Base-by-base conservation (phyloP, 1,140 invertebrate species). In the Yoshiicerus persimilis region DNA sequence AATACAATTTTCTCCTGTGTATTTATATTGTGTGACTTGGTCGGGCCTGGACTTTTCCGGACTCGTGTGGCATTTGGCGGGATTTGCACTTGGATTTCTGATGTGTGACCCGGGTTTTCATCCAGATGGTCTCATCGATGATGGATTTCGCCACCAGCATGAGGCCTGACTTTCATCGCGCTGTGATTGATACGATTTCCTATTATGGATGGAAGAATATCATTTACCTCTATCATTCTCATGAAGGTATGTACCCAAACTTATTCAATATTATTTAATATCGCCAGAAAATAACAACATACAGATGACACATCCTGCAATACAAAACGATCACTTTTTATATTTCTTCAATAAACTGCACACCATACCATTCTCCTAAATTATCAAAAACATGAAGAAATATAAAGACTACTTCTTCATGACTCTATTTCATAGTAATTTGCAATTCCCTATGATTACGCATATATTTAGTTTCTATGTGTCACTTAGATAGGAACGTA, bases 191-290 rank as follows among this genome's bases (percentile, higher is more conserved):
- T 93, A 96, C 97, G 30, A 97, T 99, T 90, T 94, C 95, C 89
- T 96, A 97, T 92, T 98, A 98, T 92, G 95, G 96, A 70, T 99
- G 98, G 97, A 95, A 95, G 90, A 96, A 96, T 92, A 96, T 99
- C 91, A 97, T 98, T 92, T 99, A 98, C 93, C 94, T 99, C 87
- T 99, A 98, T 92, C 97, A 98, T 93, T 98, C 97, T 8, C 96
- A 98, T 92, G 97, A 98, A 93, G 97, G 98, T 98, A 94, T 96
- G 96, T 95, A 34, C 27, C 16, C 34, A 34, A n/a, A 80, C 30
- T 80, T 80, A 80, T 36, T 36, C 34, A 20, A 16, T 34, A 8
- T 23, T n/a, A 5, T 11, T 32, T 36, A 16, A 20, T 20, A 36
- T 20, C 9, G 16, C 16, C 4, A 30, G 2, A 32, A 13, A 10